Base-by-base conservation (phyloP, 1,140 invertebrate species). In the Argopecten irradians region DNA sequence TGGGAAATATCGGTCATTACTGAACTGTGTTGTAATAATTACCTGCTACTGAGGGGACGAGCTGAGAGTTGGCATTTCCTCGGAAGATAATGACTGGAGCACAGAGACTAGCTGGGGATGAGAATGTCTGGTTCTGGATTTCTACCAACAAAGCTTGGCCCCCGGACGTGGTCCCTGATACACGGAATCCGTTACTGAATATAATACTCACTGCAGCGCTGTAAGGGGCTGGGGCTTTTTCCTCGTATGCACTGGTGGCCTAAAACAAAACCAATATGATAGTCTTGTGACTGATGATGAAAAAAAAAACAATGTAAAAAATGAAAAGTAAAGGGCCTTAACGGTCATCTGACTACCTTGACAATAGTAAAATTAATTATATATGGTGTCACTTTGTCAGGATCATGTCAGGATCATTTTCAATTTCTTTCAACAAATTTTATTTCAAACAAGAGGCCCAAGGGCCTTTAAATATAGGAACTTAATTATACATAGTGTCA, bases 31-130 rank as follows among this genome's bases (percentile, higher is more conserved):
- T 55, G 19, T 71, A n/a, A 28, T 28, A n/a, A 0, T 88, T 71
- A 94, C 93, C 92, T 90, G 92, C 89, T 9, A 93, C 92, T 35
- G 87, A 84, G 19, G 92, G 85, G 83, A 94, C 46, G 2, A 94
- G 85, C 34, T 92, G 36, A 32, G 91, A 71, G n/a, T 89, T 90
- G 35, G 87, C 89, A 19, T 41, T 83, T 33, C 90, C 92, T 33
- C 88, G 90, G 88, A 93, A 94, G 7, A 94, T 22, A 0, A 94
- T 14, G 0, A 90, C 85, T 7, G 89, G 55, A 32, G 91, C 93
- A 34, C 82, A 55, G 5, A 94, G 91, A 14, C 83, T 82, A 5
- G 93, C 90, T 34, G 92, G 91, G 0, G 91, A 55, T 0, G 91
- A 39, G 86, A 94, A 92, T 13, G 39, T 28, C 28, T 91, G 88